A percentile compares a stretch with the other conserved stretches of the same genome.
Conservation (phyloP, 2,888 invertebrate species). For the Seira musarum region DNA sequence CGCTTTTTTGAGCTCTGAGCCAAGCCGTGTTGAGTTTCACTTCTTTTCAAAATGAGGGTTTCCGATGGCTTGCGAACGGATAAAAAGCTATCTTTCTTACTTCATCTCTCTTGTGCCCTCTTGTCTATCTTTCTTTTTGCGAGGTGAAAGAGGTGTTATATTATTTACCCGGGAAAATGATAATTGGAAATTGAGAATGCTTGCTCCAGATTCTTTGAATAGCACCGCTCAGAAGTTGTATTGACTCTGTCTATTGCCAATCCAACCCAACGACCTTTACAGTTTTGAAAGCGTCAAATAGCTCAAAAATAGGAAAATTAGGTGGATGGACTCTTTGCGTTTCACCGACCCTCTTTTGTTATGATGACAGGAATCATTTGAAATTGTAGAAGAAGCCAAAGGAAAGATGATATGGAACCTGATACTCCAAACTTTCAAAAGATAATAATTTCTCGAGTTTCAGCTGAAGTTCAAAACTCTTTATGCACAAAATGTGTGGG, state of each 20-base stretch:
- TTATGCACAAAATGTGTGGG: too few species aligned
- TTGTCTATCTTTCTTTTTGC: constrained; percentile 11
- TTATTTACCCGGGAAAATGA: constrained; percentile 25
- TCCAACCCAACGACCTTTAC: not conserved
- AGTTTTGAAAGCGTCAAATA: too few species aligned
- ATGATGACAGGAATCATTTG: too few species aligned
- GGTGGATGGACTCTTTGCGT: too few species aligned
- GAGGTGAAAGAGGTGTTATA: not conserved
- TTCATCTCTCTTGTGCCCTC: constrained; percentile 17
- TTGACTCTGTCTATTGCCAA: constrained; percentile 29
- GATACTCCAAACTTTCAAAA: too few species aligned
- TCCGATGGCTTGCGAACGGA: not conserved
- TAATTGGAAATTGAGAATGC: constrained; percentile 46
- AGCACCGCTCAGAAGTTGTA: not conserved
- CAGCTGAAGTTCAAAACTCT: too few species aligned
- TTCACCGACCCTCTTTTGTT: too few species aligned
- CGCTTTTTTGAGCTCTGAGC: not conserved
- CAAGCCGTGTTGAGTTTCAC: not conserved
- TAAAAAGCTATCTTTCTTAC: constrained; percentile 26
- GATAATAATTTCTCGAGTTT: too few species aligned
- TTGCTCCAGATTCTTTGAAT: constrained; percentile 30
- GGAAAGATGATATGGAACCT: too few species aligned
- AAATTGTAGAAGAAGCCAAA: too few species aligned
- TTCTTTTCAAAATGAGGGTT: constrained; percentile 1
- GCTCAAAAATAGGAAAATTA: too few species aligned